A percentile compares a stretch with the other conserved stretches of the same genome.
These are phyloP conservation scores for Periophthalmus modestus DNA, from an alignment of 2,113 vertebrate genomes.

Conservation along the genomic window DNA sequence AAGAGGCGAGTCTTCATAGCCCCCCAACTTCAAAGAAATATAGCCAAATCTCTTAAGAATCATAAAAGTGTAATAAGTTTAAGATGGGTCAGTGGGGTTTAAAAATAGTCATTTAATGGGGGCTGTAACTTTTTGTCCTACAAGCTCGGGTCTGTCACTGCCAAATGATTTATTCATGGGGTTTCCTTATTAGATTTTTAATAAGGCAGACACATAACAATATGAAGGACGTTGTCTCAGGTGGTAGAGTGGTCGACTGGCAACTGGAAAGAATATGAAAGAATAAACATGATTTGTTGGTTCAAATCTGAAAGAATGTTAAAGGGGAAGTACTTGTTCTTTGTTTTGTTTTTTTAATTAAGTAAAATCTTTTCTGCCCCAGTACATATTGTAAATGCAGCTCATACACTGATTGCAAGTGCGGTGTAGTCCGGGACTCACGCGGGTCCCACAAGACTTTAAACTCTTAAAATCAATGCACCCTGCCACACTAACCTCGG, in stretches of 20 bases:
- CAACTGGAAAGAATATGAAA: neutral
- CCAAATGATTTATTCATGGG: neutral
- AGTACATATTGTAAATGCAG: too few relatives aligned
- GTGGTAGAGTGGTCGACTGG: neutral
- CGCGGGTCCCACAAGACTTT: too few relatives aligned
- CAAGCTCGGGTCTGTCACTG: neutral
- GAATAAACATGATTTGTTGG: neutral
- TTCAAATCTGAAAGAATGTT: neutral
- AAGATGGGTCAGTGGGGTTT: constrained; percentile 34
- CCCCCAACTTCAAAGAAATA: constrained; percentile 48
- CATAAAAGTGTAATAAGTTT: constrained; percentile 43
- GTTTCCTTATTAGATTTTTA: neutral
- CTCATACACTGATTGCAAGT: too few relatives aligned
- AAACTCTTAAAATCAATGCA: too few relatives aligned
- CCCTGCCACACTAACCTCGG: too few relatives aligned
- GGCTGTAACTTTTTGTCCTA: constrained; percentile 25
- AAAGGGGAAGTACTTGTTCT: too few relatives aligned
- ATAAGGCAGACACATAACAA: neutral
- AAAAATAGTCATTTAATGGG: constrained; percentile 22
- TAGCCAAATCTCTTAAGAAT: constrained; percentile 39
- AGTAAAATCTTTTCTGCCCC: too few relatives aligned
- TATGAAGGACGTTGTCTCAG: neutral
- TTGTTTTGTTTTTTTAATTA: too few relatives aligned
- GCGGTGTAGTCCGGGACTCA: too few relatives aligned
- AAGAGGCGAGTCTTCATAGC: constrained; percentile 25